A percentile compares a stretch with the other conserved stretches of the same genome.
phyloP scores from a whole-genome alignment of 2,113 vertebrate species.

The Stictonetta naevosa region DNA sequence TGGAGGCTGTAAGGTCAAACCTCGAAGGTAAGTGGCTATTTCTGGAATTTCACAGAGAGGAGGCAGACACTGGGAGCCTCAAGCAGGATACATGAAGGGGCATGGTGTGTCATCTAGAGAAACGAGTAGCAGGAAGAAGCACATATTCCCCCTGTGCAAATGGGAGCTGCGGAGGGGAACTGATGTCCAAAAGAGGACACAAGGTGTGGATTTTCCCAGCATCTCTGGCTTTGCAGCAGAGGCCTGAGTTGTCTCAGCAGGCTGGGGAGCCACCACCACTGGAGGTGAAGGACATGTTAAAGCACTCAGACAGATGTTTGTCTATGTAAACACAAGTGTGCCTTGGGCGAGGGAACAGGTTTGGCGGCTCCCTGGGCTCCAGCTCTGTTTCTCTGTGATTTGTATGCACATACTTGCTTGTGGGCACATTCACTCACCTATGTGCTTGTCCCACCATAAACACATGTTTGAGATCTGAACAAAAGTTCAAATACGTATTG shows the following conservation, averaged over 20 bases:
- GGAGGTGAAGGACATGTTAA: not conserved
- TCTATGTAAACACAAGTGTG: fast-evolving
- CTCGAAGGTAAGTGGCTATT: conserved; percentile 12
- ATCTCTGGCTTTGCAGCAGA: too few relatives aligned
- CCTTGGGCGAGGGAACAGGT: conserved; percentile 6
- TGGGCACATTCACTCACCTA: fast-evolving
- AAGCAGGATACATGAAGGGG: not conserved
- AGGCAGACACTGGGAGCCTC: not conserved
- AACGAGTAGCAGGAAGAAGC: fast-evolving
- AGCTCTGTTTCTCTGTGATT: fast-evolving
- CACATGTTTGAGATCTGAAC: not conserved
- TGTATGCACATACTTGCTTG: not conserved
- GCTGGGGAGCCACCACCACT: not conserved
- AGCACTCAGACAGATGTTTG: not conserved
- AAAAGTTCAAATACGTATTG: fast-evolving
- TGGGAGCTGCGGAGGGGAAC: fast-evolving
- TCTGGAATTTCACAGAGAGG: not conserved
- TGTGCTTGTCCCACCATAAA: not conserved
- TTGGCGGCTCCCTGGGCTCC: not conserved
- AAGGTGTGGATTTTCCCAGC: too few relatives aligned
- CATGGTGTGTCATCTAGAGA: fast-evolving
- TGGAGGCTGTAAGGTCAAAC: conserved; percentile 7
- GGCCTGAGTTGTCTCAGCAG: not conserved
- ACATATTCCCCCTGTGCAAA: fast-evolving
- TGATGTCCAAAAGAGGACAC: not conserved